These are phyloP conservation scores for Falco punctatus DNA, from an alignment of 2,113 vertebrate species.

Conservation along the genomic window DNA sequence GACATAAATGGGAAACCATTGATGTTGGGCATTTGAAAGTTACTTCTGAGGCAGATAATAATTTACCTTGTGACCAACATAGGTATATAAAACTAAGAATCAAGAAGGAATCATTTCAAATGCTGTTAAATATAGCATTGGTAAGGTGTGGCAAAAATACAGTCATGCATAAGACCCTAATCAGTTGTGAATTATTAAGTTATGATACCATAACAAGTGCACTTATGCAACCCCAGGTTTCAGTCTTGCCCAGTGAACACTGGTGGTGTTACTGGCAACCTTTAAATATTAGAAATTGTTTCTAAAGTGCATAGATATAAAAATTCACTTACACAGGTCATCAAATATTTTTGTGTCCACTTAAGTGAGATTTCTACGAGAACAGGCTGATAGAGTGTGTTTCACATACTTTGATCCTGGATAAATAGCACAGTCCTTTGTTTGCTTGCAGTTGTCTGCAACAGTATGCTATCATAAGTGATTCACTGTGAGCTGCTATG, in stretches of 20 bases:
- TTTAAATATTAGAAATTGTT: not conserved
- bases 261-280: not conserved
- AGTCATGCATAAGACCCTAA: not conserved
- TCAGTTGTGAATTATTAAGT: not conserved
- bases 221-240: not conserved
- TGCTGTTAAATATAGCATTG: not conserved
- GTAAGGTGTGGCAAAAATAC: not conserved
- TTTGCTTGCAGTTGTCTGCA: not conserved
- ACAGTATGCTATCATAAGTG: not conserved
- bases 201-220: not conserved
- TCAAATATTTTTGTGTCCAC: not conserved
- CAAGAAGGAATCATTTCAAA: not conserved
- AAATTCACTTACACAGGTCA: not conserved
- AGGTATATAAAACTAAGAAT: not conserved
- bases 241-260: not conserved
- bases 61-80: not conserved
- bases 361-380: not conserved
- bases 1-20: not conserved
- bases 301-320: not conserved
- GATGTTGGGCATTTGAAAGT: not conserved
- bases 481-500: not conserved
- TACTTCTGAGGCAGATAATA: not conserved
- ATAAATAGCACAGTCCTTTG: not conserved
- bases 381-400: not conserved
- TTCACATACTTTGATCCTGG: not conserved